Evolutionary conservation across 1,140 invertebrate species (phyloP), one percentile per base, ranked within the genome.

Genomic region (Teleogryllus occipitalis): DNA sequence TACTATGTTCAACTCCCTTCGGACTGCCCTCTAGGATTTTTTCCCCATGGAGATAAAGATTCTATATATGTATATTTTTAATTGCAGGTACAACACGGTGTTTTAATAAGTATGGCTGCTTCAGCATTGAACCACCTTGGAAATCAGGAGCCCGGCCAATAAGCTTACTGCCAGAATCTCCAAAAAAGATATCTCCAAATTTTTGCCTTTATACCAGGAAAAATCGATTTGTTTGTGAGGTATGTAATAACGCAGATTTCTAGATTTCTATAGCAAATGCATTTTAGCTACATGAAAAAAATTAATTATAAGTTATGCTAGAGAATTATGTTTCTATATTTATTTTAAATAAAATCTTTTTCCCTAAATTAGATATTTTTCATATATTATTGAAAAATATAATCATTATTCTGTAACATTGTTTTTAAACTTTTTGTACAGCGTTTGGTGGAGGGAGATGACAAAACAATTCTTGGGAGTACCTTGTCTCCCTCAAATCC

Each of bases 81-180:
- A 39, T 39, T 39, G 27, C 27, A 65, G 54, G 54, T 65, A 65
- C 54, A 65, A 65, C 54, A 14, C 54, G 54, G 10, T 65, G 54
- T 65, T 65, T 65, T 65, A 65, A 18, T 65, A 65, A 65, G 18
- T 65, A 14, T 65, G 54, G 54, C 54, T 65, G 54, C 54, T 65
- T 65, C 54, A 65, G 54, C 54, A 65, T 65, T 65, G 54, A 65
- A 65, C 10, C 54, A 14, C 54, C 54, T 18, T 65, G 54, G 54
- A 65, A 10, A 65, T 65, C 54, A 65, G 54, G 10, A 14, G 54
- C 54, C 74, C 87, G 95, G 65, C 94, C 94, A 8, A 91, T 96
- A 47, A 93, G 92, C 79, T 88, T 92, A 14, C 94, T 95, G 84
- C 95, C 95, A 0, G 88, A 90, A 81, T 87, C 90, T 80, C 87